Conservation (phyloP, 2,888 invertebrate genomes). For the Tortrix viridana region DNA sequence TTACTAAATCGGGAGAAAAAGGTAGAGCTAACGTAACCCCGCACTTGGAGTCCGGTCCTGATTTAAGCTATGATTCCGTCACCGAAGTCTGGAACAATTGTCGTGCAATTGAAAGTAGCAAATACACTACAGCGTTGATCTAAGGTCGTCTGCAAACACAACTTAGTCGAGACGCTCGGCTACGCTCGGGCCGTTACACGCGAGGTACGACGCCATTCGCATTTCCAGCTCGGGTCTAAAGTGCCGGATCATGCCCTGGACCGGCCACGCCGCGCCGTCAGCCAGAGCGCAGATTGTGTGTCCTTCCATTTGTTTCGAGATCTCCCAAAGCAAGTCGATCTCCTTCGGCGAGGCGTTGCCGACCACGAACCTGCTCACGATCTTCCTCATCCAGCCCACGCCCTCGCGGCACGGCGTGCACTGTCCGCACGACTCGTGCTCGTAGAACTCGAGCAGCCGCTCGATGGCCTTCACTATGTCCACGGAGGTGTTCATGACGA, state of each 20-base stretch:
- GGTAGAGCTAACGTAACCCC: no score
- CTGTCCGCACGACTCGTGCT: slow-evolving; percentile 99
- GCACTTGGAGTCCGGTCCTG: no score
- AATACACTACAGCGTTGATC: no score
- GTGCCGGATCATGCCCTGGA: slow-evolving; percentile 98
- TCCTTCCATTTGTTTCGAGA: slow-evolving; percentile 99
- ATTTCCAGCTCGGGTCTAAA: slow-evolving; percentile 97
- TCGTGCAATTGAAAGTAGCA: no score
- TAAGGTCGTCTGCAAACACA: no score
- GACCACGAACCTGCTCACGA: slow-evolving; percentile 88
- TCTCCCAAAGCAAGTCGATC: slow-evolving; percentile 99
- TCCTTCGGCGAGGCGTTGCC: slow-evolving; percentile 97
- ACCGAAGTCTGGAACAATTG: no score
- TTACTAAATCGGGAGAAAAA: no score
- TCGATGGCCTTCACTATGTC: slow-evolving; percentile 99
- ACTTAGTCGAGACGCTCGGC: slow-evolving; percentile 68
- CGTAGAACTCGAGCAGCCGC: slow-evolving; percentile 98
- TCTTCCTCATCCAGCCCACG: slow-evolving; percentile 96
- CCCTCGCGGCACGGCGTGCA: slow-evolving; percentile 99
- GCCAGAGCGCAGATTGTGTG: slow-evolving; percentile 99
- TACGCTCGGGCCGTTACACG: slow-evolving; percentile 64
- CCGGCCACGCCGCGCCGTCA: slow-evolving; percentile 99
- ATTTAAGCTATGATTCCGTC: no score
- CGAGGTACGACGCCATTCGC: slow-evolving; percentile 89
- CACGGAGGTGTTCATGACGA: slow-evolving; percentile 99